Base-by-base conservation (phyloP, 2,113 vertebrate genomes). In the Seriola dumerili region DNA sequence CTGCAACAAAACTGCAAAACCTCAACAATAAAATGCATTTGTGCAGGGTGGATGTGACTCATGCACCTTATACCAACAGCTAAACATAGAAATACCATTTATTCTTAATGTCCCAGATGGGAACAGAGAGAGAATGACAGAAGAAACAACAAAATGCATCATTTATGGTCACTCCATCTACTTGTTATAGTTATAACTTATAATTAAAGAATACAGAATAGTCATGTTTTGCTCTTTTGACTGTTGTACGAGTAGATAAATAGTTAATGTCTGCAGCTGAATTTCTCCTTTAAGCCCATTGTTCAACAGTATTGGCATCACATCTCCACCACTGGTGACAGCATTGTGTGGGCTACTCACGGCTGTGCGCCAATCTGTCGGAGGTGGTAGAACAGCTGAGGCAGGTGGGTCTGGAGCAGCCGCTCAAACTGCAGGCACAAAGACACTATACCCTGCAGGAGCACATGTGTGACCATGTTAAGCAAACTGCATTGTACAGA, bases 341-440 rank as follows among this genome's bases (percentile, higher is more conserved):
- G 32, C 34, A 36, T 29, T 4, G 29, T 21, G 16, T 16, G 8
- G 29, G 34, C 13, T 65, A 91, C 98, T 97, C 92, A 99, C 98
- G 98, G 98, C 91, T 99, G 98, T n/a, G 97, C 98, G 42, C 96
- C 97, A 4, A 99, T 98, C 94, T 98, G 97, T 76, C 96, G 91
- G 4, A 99, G 97, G 88, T 99, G 98, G 90, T 97, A 98, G 80
- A 99, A 99, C 69, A 99, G 97, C 88, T 98, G 98, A 13, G 98
- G 98, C 66, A 99, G 96, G 76, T 99, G 96, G 0, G 96, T 96
- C 92, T 99, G 98, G 48, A 99, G 96, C 80, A 99, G 96, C 52
- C 95, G 96, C 94, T 99, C 98, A 88, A 99, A 99, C 89, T 98
- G 97, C 90, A 99, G 95, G 91, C 98, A 99, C 86, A 99, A 85